phyloP scores from a whole-genome alignment of 37 sponge, comb jelly and placozoan genomes.

The Crambe crambe region DNA sequence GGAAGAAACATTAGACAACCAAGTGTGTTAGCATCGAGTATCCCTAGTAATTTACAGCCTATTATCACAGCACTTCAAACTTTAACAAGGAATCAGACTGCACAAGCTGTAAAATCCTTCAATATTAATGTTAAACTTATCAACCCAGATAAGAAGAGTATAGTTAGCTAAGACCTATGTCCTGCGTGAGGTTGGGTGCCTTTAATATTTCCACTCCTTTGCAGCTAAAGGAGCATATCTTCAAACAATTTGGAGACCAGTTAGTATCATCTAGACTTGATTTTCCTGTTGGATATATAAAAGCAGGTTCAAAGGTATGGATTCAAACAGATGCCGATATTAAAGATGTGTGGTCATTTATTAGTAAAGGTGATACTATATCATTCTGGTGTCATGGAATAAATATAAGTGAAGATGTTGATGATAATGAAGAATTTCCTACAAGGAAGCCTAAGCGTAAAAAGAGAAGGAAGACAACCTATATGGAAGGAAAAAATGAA shows the following conservation, averaged over 20 bases:
- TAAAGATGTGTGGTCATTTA: background rate
- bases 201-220: background rate
- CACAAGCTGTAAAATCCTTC: no score
- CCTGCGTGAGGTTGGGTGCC: background rate
- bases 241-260: background rate
- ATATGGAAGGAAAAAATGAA: background rate
- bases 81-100: no score
- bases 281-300: background rate
- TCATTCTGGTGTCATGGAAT: background rate
- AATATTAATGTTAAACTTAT: no score
- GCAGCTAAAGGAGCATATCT: background rate
- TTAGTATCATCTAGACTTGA: background rate
- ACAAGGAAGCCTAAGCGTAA: background rate
- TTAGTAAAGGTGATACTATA: background rate
- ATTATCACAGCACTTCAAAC: no score
- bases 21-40: no score
- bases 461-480: background rate
- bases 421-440: background rate
- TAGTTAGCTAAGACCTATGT: background rate
- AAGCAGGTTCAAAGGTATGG: background rate
- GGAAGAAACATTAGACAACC: no score
- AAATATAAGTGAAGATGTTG: background rate
- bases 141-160: no score
- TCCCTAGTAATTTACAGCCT: no score
- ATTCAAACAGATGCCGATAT: background rate